Percentiles rank a stretch among this genome's conserved stretches.
phyloP scores from a whole-genome alignment of 2,113 vertebrate species.

The Cettia cetti region DNA sequence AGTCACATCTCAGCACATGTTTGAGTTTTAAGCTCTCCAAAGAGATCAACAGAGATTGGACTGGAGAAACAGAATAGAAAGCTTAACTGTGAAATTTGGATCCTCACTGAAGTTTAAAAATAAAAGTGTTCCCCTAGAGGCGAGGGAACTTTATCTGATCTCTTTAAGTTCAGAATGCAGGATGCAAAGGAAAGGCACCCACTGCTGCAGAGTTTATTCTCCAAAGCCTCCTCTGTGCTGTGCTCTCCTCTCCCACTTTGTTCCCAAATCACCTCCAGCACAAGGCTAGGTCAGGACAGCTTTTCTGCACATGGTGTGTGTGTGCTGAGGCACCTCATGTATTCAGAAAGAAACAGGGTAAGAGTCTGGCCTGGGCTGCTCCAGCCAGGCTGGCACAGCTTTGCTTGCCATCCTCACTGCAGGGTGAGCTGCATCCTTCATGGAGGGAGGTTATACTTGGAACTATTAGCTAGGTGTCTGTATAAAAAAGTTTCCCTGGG shows the following conservation, averaged over 20 bases:
- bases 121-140: neutral
- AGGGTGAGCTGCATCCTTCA: neutral
- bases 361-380: neutral
- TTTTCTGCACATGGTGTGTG: neutral
- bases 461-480: neutral
- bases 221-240: neutral
- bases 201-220: neutral
- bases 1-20: neutral
- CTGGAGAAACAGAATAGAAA: neutral
- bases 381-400: neutral
- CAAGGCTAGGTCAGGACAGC: accelerated
- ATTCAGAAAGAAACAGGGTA: accelerated
- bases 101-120: neutral
- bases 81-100: constrained; percentile 15
- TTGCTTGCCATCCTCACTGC: neutral
- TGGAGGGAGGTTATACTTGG: too few relatives aligned
- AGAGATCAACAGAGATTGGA: neutral
- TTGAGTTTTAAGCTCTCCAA: neutral
- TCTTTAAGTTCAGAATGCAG: neutral
- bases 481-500: too few relatives aligned
- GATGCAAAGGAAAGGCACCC: neutral
- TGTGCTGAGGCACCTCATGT: neutral
- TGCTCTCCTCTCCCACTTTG: neutral
- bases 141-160: neutral
- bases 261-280: neutral